Base-by-base conservation (phyloP, 1,140 invertebrate species). In the Brachionus asplanchnoidis region DNA sequence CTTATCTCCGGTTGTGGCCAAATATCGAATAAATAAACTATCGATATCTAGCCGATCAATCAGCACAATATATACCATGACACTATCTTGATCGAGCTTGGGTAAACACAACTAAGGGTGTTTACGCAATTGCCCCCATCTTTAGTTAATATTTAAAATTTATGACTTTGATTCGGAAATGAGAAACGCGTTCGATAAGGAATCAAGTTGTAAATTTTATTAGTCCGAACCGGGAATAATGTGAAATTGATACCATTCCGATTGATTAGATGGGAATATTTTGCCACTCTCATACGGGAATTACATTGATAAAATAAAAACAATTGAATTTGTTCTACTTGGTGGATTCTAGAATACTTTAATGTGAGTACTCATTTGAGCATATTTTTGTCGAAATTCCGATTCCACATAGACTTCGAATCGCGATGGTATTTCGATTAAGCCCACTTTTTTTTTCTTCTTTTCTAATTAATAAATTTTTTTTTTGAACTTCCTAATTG, bases 371-470 rank as follows among this genome's bases (percentile, higher is more conserved):
- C 53, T 60, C 53, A 40, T 73, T 17, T 73, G 68, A 73, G 36
- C 40, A 73, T 73, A 36, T 73, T 75, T 75, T 42, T 23, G 32
- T 42, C 11, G 12, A 75, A 23, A 42, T 77, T 77, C 44, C 40
- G 73, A 50, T 77, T 77, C 44, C 42, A 26, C 8, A 26, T 77
- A 50, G 44, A 77, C 20, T 77, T 50, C 20, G 8, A 50, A 77
- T 77, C 73, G 23, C 44, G 73, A 77, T 77, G 73, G 73, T 77
- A 77, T 77, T 77, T 77, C 42, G 73, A 77, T 75, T 75, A 68
- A 28, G 14, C 32, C 11, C 17, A 42, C 36, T 75, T 75, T 75
- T 73, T 70, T 73, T 75, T 75, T 42, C 17, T 44, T 42, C 17
- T 40, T 36, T 75, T 44, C 32, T 75, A 42, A 75, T 42, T 75